phyloP scores from a whole-genome alignment of 2,797 vertebrate genomes.

The Pseudochirops cupreus region DNA sequence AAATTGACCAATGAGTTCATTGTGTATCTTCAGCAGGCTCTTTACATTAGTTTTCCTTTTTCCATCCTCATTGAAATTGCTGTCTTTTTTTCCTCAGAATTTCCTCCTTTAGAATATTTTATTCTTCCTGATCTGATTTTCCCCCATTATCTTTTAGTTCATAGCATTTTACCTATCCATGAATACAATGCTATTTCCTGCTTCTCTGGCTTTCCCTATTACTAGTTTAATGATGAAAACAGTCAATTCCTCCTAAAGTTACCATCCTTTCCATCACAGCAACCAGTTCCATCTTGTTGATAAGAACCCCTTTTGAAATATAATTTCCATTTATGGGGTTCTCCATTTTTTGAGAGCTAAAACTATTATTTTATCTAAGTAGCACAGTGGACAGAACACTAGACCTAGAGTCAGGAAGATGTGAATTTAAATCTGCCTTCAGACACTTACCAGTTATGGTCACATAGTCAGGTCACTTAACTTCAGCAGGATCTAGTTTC shows the following conservation, averaged over 20 bases:
- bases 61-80: too few relatives aligned
- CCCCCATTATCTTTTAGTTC: not conserved
- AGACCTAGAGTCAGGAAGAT: not conserved
- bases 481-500: not conserved
- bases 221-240: not conserved
- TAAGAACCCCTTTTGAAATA: not conserved
- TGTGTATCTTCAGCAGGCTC: not conserved
- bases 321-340: not conserved
- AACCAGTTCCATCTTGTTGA: not conserved
- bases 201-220: not conserved
- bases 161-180: not conserved
- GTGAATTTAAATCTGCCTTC: not conserved
- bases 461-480: not conserved
- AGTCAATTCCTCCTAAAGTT: not conserved
- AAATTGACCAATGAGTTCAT: not conserved
- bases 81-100: not conserved
- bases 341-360: not conserved
- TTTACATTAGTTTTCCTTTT: not conserved
- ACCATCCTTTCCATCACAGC: not conserved
- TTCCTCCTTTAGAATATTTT: not conserved
- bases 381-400: not conserved
- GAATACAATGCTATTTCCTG: not conserved
- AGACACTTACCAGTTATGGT: not conserved
- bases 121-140: not conserved
- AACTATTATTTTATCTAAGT: not conserved